These are phyloP conservation scores for Dolomedes plantarius DNA, from an alignment of 2,888 invertebrate genomes.

Conservation along the genomic window DNA sequence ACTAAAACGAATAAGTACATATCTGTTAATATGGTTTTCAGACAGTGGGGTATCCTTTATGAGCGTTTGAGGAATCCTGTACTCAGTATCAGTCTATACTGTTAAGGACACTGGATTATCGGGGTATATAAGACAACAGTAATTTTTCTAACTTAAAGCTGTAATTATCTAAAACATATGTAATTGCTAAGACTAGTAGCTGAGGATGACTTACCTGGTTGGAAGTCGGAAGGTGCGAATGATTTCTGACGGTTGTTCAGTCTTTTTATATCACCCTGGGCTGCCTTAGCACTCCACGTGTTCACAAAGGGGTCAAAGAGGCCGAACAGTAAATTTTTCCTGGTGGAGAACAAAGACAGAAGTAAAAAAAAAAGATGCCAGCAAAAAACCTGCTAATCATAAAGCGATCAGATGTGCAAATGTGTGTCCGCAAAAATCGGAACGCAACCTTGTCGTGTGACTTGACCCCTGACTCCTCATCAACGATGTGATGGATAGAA, in stretches of 20 bases:
- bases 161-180: no score
- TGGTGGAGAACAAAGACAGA: slow-evolving; percentile 14
- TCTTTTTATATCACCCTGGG: slow-evolving; percentile 46
- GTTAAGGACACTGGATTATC: no score
- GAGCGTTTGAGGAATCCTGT: no score
- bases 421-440: slow-evolving; percentile 60
- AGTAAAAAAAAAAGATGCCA: slow-evolving; percentile 20
- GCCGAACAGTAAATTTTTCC: slow-evolving; percentile 65
- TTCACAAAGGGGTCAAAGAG: slow-evolving; percentile 49
- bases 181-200: no score
- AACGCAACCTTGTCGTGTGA: slow-evolving; percentile 56
- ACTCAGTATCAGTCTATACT: no score
- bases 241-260: slow-evolving; percentile 6
- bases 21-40: no score
- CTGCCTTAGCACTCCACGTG: slow-evolving; percentile 47
- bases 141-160: no score
- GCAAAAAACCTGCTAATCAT: slow-evolving; percentile 46
- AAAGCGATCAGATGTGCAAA: slow-evolving; percentile 64
- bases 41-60: no score
- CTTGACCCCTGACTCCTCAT: slow-evolving; percentile 39
- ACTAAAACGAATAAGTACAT: no score
- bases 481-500: slow-evolving; percentile 32
- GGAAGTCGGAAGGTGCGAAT: slow-evolving; percentile 40
- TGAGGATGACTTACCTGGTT: slow-evolving; percentile 35
- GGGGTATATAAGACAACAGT: no score